A percentile compares a stretch with the other conserved stretches of the same genome.
phyloP scores from a whole-genome alignment of 2,797 vertebrate genomes.

The Sebastes diploproa region DNA sequence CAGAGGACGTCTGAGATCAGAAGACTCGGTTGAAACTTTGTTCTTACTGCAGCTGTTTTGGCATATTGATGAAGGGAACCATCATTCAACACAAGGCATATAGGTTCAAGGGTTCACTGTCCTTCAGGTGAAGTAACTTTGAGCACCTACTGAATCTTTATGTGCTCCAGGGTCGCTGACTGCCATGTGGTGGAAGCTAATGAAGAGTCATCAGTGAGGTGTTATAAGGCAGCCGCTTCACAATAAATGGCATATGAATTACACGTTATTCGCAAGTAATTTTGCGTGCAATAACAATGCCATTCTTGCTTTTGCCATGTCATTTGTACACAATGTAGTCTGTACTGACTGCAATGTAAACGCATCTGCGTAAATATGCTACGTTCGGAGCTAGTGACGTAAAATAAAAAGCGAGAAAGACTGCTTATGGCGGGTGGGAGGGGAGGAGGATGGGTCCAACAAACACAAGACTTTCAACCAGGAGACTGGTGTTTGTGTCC shows the following conservation, averaged over 20 bases:
- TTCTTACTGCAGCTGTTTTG: conserved; percentile 2
- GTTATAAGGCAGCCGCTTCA: not conserved
- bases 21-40: conserved; percentile 5
- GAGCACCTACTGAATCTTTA: not conserved
- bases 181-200: not conserved
- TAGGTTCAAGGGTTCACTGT: not conserved
- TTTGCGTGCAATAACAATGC: not conserved
- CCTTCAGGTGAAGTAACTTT: not conserved
- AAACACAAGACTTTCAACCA: too few species aligned
- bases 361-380: too few species aligned
- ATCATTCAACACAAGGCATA: not conserved
- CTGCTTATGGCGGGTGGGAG: too few species aligned
- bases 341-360: too few species aligned
- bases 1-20: conserved; percentile 29
- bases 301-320: not conserved
- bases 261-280: not conserved
- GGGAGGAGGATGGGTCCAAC: too few species aligned
- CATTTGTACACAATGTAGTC: too few species aligned
- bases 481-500: too few species aligned
- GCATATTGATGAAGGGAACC: not conserved
- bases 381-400: too few species aligned
- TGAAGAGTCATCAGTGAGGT: not conserved
- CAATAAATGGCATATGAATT: not conserved
- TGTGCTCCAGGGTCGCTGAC: not conserved
- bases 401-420: too few species aligned